Evolutionary conservation across 2,888 invertebrate genomes (phyloP), one percentile per base, ranked within the genome.

Genomic region (Parapristionchus giblindavisi): DNA sequence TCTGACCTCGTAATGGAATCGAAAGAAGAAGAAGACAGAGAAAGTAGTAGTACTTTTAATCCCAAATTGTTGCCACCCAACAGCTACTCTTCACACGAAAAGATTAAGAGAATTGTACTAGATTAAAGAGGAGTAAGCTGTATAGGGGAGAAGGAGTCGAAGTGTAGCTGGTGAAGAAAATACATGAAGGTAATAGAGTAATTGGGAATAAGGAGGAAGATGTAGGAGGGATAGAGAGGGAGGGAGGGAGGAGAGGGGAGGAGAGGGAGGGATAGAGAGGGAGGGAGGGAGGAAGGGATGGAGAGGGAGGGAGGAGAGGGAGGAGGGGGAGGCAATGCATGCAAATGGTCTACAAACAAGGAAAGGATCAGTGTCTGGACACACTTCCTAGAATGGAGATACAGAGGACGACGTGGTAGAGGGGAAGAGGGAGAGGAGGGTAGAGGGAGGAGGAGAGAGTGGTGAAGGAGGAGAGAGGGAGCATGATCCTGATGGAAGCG

Each of bases 261-360:
- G 58, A 58, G 43, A 32, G 29, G 63, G 17, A 61, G 56, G 32
- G 17, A 51, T 24, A 61, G 61, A 17, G 40, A 27, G 63, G 21
- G 43, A 43, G 60, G 36, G 56, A 56, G 56, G 29, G 54, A 24
- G 11, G 54, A 32, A 40, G 60, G 27, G 43, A 65, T 40, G 63
- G 63, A 65, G n/a, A 61, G 61, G 6, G 40, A 27, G 63, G 21
- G 43, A 43, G 60, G 36, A 32, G 32, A 32, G 29, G 54, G 54
- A 4, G 54, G 38, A 40, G 60, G 27, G 43, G 48, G 63, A 43
- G 63, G 48, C 51, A 32, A 68, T 52, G 68, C 68, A 68, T 68
- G 68, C 24, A 36, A 68, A 68, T 68, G 68, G 68, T 68, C 34
- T 68, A 48, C 68, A 68, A 68, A 68, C 52, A 68, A 68, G 68